A percentile compares a stretch with the other conserved stretches of the same genome.
Evolutionary conservation across 2,888 invertebrate genomes (phyloP).

Genomic region (Pseudanteris insignis): DNA sequence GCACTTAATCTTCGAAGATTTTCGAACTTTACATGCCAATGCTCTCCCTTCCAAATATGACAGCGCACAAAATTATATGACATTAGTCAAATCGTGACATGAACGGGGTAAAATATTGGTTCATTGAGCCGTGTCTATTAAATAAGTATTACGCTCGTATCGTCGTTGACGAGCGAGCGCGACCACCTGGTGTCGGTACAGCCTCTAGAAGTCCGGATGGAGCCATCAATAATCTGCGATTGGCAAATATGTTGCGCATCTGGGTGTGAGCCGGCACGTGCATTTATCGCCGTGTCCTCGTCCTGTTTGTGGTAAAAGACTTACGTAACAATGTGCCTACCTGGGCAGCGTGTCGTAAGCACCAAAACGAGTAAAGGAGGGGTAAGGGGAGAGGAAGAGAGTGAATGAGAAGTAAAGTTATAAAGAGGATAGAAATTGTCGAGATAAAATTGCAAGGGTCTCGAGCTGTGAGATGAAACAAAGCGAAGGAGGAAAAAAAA

Average conservation of each 20-base stretch:
- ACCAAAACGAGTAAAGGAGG: not conserved
- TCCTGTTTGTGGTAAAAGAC: constrained; percentile 26
- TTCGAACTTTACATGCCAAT: no score
- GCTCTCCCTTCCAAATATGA: no score
- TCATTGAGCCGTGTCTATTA: constrained; percentile 18
- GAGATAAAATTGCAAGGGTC: no score
- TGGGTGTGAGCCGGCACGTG: constrained; percentile 34
- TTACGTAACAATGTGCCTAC: constrained; percentile 35
- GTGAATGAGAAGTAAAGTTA: no score
- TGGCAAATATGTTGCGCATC: constrained; percentile 40
- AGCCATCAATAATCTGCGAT: constrained; percentile 44
- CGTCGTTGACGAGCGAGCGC: constrained; percentile 4
- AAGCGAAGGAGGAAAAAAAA: constrained; percentile 4
- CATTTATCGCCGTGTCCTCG: constrained; percentile 34
- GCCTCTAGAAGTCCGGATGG: constrained; percentile 35
- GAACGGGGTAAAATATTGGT: constrained; percentile 18
- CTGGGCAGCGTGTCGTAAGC: constrained; percentile 7
- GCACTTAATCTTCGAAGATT: no score
- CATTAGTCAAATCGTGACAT: constrained; percentile 19
- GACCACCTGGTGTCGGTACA: constrained; percentile 33
- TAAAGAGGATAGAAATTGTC: no score
- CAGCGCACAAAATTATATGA: no score
- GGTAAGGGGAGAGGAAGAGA: not conserved
- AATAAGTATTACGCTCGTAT: constrained; percentile 13
- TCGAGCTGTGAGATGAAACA: no score